phyloP scores from a whole-genome alignment of 2,888 invertebrate species.

The Drosophila macrothrix region DNA sequence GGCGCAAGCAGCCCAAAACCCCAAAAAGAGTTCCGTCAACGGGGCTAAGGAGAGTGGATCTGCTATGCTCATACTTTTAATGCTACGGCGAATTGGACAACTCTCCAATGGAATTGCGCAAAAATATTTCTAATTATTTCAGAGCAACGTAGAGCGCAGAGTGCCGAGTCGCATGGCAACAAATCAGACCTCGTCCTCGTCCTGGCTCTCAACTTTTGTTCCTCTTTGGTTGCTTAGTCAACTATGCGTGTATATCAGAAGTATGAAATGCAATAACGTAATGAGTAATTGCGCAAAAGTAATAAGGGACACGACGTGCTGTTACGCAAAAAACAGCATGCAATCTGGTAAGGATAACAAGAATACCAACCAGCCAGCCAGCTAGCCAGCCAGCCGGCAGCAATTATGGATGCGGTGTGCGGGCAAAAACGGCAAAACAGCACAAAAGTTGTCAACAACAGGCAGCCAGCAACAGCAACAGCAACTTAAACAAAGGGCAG shows the following conservation, averaged over 20 bases:
- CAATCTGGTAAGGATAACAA: slow-evolving; percentile 74
- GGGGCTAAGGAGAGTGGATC: neutral
- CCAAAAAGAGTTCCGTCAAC: slow-evolving; percentile 11
- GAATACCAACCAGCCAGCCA: slow-evolving; percentile 45
- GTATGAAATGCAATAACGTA: slow-evolving; percentile 81
- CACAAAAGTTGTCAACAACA: slow-evolving; percentile 80
- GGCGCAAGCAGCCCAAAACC: slow-evolving; percentile 4
- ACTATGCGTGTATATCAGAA: slow-evolving; percentile 75
- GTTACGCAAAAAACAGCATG: slow-evolving; percentile 71
- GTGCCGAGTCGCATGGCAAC: slow-evolving; percentile 25
- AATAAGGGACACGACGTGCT: slow-evolving; percentile 69
- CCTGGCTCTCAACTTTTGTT: neutral
- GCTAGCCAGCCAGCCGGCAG: slow-evolving; percentile 37
- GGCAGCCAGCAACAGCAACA: slow-evolving; percentile 36
- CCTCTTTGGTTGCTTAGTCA: slow-evolving; percentile 46
- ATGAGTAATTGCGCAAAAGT: slow-evolving; percentile 82
- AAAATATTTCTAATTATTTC: slow-evolving; percentile 80
- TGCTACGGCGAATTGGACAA: slow-evolving; percentile 53
- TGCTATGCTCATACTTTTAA: slow-evolving; percentile 34
- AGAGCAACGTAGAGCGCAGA: slow-evolving; percentile 16
- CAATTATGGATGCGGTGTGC: slow-evolving; percentile 59
- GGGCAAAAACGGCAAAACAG: slow-evolving; percentile 27
- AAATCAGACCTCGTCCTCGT: neutral
- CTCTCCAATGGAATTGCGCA: slow-evolving; percentile 60
- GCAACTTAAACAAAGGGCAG: slow-evolving; percentile 66